These are phyloP conservation scores for Alethe castanea DNA, from an alignment of 2,113 vertebrate species.

Conservation along the genomic window DNA sequence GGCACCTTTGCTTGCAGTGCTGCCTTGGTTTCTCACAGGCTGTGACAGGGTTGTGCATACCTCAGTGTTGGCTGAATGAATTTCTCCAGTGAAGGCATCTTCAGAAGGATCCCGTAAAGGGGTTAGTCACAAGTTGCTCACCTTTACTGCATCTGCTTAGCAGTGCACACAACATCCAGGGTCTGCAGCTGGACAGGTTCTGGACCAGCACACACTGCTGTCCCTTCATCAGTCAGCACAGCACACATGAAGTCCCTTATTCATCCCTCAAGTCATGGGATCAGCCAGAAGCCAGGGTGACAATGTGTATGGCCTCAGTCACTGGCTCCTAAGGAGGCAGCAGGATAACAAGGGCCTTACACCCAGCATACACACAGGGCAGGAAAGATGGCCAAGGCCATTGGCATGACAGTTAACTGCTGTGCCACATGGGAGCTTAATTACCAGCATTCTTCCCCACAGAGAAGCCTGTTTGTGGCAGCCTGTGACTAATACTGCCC, in stretches of 20 bases:
- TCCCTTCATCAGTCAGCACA: not conserved
- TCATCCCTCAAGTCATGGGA: not conserved
- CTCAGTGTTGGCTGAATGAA: not conserved
- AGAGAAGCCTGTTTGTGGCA: not conserved
- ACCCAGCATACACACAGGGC: accelerated
- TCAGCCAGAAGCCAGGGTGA: not conserved
- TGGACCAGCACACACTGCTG: not conserved
- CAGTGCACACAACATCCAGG: not conserved
- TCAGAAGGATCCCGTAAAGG: not conserved
- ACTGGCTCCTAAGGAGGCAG: not conserved
- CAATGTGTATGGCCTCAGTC: not conserved
- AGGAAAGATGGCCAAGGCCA: not conserved
- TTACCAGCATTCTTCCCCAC: not conserved
- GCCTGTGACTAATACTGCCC: not conserved
- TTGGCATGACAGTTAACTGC: no score
- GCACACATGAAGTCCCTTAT: accelerated
- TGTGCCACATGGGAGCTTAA: not conserved
- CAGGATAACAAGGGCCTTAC: not conserved
- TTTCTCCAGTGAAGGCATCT: not conserved
- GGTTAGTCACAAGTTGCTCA: not conserved
- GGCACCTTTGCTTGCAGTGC: not conserved
- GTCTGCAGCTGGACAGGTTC: not conserved
- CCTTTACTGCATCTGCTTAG: not conserved
- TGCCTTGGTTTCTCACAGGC: not conserved
- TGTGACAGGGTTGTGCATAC: not conserved